phyloP scores from a whole-genome alignment of 30 jellyfish, hydroid and myxozoan species.

The Aurelia sp. region DNA sequence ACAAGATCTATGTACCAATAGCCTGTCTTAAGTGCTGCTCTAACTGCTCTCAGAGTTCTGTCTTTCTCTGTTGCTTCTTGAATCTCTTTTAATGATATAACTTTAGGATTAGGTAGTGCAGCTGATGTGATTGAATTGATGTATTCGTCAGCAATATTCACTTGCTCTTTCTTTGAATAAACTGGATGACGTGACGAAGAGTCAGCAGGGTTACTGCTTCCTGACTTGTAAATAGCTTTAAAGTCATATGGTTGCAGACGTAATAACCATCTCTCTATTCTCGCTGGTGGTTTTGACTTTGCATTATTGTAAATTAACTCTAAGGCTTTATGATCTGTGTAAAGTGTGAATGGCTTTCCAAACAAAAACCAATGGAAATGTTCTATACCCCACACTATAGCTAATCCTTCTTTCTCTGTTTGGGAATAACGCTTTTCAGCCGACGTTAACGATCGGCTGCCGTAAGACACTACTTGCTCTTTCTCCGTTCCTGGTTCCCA shows the following conservation, averaged over 20 bases:
- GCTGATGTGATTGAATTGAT: slow-evolving; percentile 13
- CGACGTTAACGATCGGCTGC: slow-evolving; percentile 32
- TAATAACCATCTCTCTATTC: slow-evolving; percentile 2
- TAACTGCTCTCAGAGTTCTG: neutral
- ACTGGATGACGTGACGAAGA: too few species aligned
- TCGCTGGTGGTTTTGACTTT: slow-evolving; percentile 12
- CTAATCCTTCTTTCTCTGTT: slow-evolving; percentile 16
- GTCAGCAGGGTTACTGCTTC: too few species aligned
- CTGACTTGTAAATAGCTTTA: too few species aligned
- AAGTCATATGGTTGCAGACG: neutral
- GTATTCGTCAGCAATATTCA: neutral
- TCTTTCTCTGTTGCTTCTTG: slow-evolving; percentile 18
- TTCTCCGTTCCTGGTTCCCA: neutral
- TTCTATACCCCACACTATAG: neutral
- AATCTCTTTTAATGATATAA: slow-evolving; percentile 22
- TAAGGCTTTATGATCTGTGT: slow-evolving; percentile 5
- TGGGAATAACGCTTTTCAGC: slow-evolving; percentile 33
- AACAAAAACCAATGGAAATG: neutral
- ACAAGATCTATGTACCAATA: neutral
- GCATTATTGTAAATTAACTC: neutral
- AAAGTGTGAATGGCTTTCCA: neutral
- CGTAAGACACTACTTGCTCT: slow-evolving; percentile 38
- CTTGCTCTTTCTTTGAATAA: too few species aligned
- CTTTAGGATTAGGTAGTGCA: slow-evolving; percentile 13
- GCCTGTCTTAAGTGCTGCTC: neutral